These are phyloP conservation scores for Emydura subglobosa DNA, from an alignment of 2,113 vertebrate genomes.

Conservation along the genomic window DNA sequence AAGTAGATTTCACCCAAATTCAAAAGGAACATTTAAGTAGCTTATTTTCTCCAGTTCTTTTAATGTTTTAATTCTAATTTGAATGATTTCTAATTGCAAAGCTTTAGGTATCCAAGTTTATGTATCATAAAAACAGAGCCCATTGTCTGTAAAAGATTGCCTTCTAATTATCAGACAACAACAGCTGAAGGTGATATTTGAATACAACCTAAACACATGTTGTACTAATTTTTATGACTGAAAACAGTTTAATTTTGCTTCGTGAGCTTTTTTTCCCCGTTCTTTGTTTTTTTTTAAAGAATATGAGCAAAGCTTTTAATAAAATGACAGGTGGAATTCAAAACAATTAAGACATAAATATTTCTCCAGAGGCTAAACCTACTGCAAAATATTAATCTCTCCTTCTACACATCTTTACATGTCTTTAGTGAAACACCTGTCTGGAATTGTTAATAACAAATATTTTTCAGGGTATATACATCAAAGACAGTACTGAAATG, in stretches of 20 bases:
- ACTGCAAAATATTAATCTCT: constrained; percentile 81
- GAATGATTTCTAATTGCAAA: constrained; percentile 53
- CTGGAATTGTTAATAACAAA: constrained; percentile 85
- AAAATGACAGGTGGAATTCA: constrained; percentile 81
- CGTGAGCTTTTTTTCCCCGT: background rate
- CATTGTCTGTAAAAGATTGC: constrained; percentile 33
- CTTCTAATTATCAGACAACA: constrained; percentile 63
- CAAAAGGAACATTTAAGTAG: fast-evolving
- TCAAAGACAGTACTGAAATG: constrained; percentile 80
- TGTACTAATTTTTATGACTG: constrained; percentile 69
- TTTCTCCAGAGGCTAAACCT: constrained; percentile 81
- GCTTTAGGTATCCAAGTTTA: background rate
- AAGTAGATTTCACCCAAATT: background rate
- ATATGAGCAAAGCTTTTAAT: constrained; percentile 70
- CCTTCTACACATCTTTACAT: constrained; percentile 81
- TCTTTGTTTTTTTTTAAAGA: constrained; percentile 5
- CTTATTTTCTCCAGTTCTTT: background rate
- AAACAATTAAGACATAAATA: constrained; percentile 80
- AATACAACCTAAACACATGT: constrained; percentile 66
- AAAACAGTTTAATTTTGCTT: constrained; percentile 74
- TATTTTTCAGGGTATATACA: constrained; percentile 81
- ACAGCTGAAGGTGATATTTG: constrained; percentile 57
- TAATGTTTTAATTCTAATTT: background rate
- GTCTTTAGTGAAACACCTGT: constrained; percentile 84
- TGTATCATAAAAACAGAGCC: background rate